These are phyloP conservation scores for Umimayanthus chanpuru DNA, from an alignment of 92 coral and sea anemone species.

Conservation along the genomic window DNA sequence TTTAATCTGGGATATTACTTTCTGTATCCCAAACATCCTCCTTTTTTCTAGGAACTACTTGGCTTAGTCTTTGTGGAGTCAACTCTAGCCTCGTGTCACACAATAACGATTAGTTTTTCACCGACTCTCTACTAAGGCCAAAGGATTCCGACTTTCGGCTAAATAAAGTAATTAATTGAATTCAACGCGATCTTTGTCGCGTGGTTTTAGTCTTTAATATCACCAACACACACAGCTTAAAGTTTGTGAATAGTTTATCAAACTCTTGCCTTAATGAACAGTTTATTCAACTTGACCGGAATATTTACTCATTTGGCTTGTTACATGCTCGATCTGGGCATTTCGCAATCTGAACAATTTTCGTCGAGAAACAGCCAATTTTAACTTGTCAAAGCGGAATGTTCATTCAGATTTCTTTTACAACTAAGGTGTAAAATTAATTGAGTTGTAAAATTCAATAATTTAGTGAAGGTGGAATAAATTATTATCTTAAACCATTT, in stretches of 20 bases:
- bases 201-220: conserved; percentile 41
- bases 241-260: conserved; percentile 29
- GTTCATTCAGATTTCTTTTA: conserved; percentile 20
- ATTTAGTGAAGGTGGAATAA: conserved; percentile 24
- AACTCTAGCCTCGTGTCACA: conserved; percentile 56
- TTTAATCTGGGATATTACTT: conserved; percentile 34
- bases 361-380: conserved; percentile 26
- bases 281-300: conserved; percentile 17
- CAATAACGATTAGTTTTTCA: conserved; percentile 53
- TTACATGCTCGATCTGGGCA: neutral
- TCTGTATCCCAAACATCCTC: conserved; percentile 15
- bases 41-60: conserved; percentile 42
- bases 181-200: conserved; percentile 62
- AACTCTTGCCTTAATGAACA: conserved; percentile 5
- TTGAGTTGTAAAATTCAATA: conserved; percentile 28
- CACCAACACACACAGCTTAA: conserved; percentile 37
- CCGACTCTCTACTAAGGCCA: conserved; percentile 49
- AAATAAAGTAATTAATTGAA: conserved; percentile 73
- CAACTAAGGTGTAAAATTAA: conserved; percentile 27
- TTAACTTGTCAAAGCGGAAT: conserved; percentile 10
- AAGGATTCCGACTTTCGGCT: conserved; percentile 77
- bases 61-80: conserved; percentile 38
- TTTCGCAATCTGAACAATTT: conserved; percentile 30
- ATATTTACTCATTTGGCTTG: conserved; percentile 12
- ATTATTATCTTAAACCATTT: conserved; percentile 48